Base-by-base conservation (phyloP, 2,113 vertebrate species). In the Fregata magnificens region DNA sequence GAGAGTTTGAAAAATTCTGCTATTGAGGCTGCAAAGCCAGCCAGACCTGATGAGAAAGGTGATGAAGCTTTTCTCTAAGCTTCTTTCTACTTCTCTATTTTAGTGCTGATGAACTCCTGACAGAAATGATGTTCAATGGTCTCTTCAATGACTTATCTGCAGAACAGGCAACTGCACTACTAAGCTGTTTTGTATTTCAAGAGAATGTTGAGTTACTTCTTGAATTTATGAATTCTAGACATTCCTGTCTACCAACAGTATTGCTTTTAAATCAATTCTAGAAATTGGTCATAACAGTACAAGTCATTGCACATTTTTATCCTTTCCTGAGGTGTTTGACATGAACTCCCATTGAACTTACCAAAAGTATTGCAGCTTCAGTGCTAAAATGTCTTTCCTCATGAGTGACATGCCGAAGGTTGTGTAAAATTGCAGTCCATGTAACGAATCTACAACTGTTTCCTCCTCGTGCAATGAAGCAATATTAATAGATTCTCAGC, bases 121-220 rank as follows among this genome's bases (percentile, higher is more conserved):
- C 99, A 4, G 99, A 99, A 98, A 99, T 99, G 99, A 98, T 99
- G 94, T 99, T 99, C 96, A 99, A 99, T 65, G 99, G 99, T 3
- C 99, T 99, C 72, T 99, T 99, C 98, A 99, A 99, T 82, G 99
- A 99, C 74, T 98, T 99, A 87, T 98, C 99, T 36, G 98, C 98
- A 15, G 99, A 99, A 66, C 99, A 99, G 88, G 99, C 99, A 88
- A 99, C 99, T 1, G 99, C 99, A 29, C 98, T 99, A 38, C 98
- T 99, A 66, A 99, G 99, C 98, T 99, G 99, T 97, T 99, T 99
- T 19, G 99, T 99, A 59, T 99, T 99, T 98, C 99, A 99, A 96
- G 99, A 99, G 96, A 99, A 99, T 8, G 99, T 99, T n/a, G 98
- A 97, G 98, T 97, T 93, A 61, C 45, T 56, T 77, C 40, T 50